Evolutionary conservation across 2,888 invertebrate species (phyloP), one percentile per base, ranked within the genome.

Genomic region (Pherbina coryleti): DNA sequence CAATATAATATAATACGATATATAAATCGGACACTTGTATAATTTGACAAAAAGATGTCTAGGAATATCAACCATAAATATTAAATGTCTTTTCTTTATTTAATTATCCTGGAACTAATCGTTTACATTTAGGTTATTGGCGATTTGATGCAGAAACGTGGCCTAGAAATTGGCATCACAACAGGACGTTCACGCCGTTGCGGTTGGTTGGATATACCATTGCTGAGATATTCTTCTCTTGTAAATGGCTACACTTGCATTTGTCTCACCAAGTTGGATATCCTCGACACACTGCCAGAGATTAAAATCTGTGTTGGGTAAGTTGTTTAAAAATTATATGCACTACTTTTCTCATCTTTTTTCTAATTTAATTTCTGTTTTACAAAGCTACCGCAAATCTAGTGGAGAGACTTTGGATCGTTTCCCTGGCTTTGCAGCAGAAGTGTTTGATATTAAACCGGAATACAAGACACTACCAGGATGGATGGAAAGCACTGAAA

Each of bases 261-360:
- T 86, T 98, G 98, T 85, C 89, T 99, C 77, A 99, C 99, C 2
- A 99, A 99, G 90, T 90, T 99, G 85, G 99, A 99, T 88, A 98
- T 99, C 82, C 90, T 99, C 84, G 99, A 99, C 89, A 93, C 93
- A 2, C 91, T 99, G 86, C 85, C 91, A n/a, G 92, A 93, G 84
- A 92, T 94, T 82, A 92, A 93, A 88, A 88, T 94, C 22, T 93
- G 92, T 67, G 90, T 93, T 37, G 93, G 92, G 80, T 95, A 94
- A 85, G 84, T 83, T 73, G n/a, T 28, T 9, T 55, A 60, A 57
- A 2, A 60, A 11, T 8, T 9, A 22, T 64, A 7, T 5, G 0
- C 5, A 19, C 53, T 66, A 19, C 11, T 55, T n/a, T n/a, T n/a
- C n/a, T n/a, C n/a, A n/a, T n/a, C n/a, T n/a, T 75, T 28, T 37